Evolutionary conservation across 2,797 vertebrate genomes (phyloP), one percentile per base, ranked within the genome.

Genomic region (Poecilia velifera): DNA sequence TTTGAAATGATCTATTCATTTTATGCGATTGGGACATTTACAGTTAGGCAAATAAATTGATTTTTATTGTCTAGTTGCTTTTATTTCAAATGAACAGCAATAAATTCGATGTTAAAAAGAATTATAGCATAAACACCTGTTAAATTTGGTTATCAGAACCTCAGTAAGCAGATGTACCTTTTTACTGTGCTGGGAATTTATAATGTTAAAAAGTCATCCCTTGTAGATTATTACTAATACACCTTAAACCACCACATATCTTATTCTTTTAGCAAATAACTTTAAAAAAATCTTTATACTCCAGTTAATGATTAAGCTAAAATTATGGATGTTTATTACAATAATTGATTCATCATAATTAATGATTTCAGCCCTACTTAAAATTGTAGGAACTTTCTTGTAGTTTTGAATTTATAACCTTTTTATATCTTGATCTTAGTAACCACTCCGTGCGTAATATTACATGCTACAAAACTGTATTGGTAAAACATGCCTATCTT

Each of bases 1-100:
- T 77, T 45, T 77, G 34, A 72, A 77, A 64, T 64, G 25, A 73
- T 73, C 45, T 72, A 36, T 20, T 79, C 31, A 68, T 78, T 51
- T 45, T 14, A 36, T 49, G 64, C 18, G 2, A 77, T 5, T 28
- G 41, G 13, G 13, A 82, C 31, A 72, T 82, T 77, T 74, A 39
- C 81, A 59, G 43, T 49, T 43, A 6, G 41, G 6, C 13, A 53
- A 25, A 25, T 53, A 71, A 28, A 45, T n/a, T 3, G 12, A 6
- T 16, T 71, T n/a, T 45, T 14, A 43, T 45, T 5, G 45, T 71
- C 12, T 71, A 18, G 68, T 45, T 71, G 13, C 25, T 45, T 43
- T 16, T 6, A 43, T 16, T 70, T 14, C 41, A 39, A 41, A 41
- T 0, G 5, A 20, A 43, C 22, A 43, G 36, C 64, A 41, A 68